Base-by-base conservation (phyloP, 2,888 invertebrate species). In the Phengaris alcon region DNA sequence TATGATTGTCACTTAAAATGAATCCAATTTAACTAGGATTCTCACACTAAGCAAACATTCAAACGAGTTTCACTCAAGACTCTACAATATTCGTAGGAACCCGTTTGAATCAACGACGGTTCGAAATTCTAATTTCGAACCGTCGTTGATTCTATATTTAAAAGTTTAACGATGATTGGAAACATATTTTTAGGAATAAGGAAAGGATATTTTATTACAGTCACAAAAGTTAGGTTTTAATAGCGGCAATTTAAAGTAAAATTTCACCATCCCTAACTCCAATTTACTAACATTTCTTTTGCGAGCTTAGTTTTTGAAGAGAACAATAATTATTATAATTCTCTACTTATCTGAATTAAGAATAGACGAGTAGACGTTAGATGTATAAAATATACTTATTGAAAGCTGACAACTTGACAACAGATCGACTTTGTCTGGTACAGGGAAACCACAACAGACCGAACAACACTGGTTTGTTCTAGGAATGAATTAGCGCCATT, bases 401-500 rank as follows among this genome's bases (percentile, higher is more conserved):
- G 59, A 64, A 35, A 64, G 59, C 12, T 22, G 35, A 64, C 35
- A 35, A 64, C 10, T 35, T 64, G 22, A 22, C 59, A 22, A 64
- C 15, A 35, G 35, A 35, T 10, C 35, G 35, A 64, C 64, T 22
- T 35, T 35, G 64, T 35, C 64, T 64, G 64, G 64, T 52, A 13
- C 2, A 64, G 35, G 4, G 4, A 64, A 64, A 64, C 64, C 64
- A 13, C 64, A 64, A 59, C 10, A 22, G 59, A 64, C 64, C 76
- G 51, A 75, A 75, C 75, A 77, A 75, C 15, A 72, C 54, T 54
- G 52, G 35, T 35, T 72, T 70, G 51, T 70, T 72, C 72, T 54
- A 35, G 72, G 54, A 72, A 72, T 72, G 72, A 72, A 54, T 72
- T 54, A 54, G 72, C 51, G 72, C 74, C 72, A 68, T 75, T 74